These are phyloP conservation scores for Brassicogethes aeneus DNA, from an alignment of 2,888 invertebrate genomes.

Conservation along the genomic window DNA sequence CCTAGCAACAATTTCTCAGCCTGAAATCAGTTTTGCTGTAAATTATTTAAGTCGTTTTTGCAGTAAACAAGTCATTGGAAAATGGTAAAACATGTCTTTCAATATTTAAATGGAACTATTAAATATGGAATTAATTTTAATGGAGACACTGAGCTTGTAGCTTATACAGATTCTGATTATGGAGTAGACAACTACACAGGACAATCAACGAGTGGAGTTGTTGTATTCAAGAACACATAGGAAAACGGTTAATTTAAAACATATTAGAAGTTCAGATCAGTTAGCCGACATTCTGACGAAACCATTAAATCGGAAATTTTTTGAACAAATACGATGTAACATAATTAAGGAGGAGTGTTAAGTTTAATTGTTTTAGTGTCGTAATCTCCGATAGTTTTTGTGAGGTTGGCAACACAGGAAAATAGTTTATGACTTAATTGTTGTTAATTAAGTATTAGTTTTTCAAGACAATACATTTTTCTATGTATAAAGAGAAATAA, in stretches of 20 bases:
- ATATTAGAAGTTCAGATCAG: too few relatives aligned
- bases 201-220: too few relatives aligned
- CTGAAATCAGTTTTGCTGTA: conserved; percentile 26
- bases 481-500: too few relatives aligned
- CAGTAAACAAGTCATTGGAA: conserved; percentile 11
- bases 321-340: not conserved
- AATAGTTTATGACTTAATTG: too few relatives aligned
- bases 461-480: too few relatives aligned
- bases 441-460: too few relatives aligned
- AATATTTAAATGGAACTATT: conserved; percentile 18
- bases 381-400: too few relatives aligned
- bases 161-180: conserved; percentile 13
- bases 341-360: too few relatives aligned
- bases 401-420: too few relatives aligned
- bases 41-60: conserved; percentile 16
- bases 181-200: conserved; percentile 18
- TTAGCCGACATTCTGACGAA: conserved; percentile 18
- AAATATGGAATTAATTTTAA: conserved; percentile 20
- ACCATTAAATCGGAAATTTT: not conserved
- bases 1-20: conserved; percentile 18
- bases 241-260: conserved; percentile 17
- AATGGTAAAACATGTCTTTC: conserved; percentile 17
- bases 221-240: conserved; percentile 23
- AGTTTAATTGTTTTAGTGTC: too few relatives aligned
- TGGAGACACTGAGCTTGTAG: conserved; percentile 10